Evolutionary conservation across 2,888 invertebrate genomes (phyloP).

Genomic region (Serrognathus titanus): DNA sequence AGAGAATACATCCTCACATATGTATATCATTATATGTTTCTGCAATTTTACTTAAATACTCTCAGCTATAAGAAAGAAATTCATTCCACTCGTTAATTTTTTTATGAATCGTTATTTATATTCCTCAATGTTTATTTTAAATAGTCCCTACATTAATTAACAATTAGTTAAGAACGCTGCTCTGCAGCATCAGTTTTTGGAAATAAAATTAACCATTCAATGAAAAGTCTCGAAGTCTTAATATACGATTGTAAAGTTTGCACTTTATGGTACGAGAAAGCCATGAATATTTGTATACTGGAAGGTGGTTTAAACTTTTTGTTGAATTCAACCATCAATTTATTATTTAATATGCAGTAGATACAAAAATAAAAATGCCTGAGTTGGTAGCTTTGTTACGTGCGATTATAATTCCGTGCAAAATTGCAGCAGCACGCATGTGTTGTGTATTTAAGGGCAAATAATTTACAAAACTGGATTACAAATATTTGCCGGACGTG

Average conservation of each 20-base stretch:
- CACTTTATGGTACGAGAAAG: neutral
- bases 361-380: neutral
- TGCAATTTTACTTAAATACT: neutral
- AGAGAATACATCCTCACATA: too few species aligned
- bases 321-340: conserved; percentile 8
- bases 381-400: neutral
- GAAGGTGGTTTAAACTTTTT: conserved; percentile 6
- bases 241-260: neutral
- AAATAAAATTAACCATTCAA: too few species aligned
- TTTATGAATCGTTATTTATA: too few species aligned
- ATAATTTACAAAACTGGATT: conserved; percentile 8
- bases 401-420: conserved; percentile 7
- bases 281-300: too few species aligned
- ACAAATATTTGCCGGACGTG: neutral
- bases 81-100: too few species aligned
- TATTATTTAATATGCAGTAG: conserved; percentile 4
- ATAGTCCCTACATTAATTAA: too few species aligned
- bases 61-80: neutral
- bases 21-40: too few species aligned
- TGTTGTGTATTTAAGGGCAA: conserved; percentile 6
- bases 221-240: too few species aligned
- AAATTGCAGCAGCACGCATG: conserved; percentile 10
- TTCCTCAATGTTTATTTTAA: too few species aligned
- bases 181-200: too few species aligned
- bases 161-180: too few species aligned